Conservation (phyloP, 2,888 invertebrate genomes). For the Proisotoma minuta region DNA sequence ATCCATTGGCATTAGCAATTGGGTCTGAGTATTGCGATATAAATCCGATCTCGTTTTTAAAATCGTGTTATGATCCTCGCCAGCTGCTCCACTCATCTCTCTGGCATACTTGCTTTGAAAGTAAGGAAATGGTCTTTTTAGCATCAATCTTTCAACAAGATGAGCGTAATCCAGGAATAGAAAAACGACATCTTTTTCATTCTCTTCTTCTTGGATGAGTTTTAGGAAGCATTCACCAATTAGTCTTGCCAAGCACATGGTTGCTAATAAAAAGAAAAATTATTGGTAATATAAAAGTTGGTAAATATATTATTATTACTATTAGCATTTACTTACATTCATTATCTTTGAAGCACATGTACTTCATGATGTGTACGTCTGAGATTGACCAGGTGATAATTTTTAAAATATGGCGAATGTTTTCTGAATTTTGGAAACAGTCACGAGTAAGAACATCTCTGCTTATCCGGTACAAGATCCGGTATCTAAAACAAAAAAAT, state of each 20-base stretch:
- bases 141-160: slow-evolving; percentile 19
- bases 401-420: slow-evolving; percentile 2
- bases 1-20: too few relatives aligned
- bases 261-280: background rate
- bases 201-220: slow-evolving; percentile 9
- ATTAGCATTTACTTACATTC: slow-evolving; percentile 2
- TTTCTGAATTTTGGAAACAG: slow-evolving; percentile 4
- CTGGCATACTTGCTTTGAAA: slow-evolving; percentile 12
- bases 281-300: background rate
- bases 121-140: background rate
- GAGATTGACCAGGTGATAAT: slow-evolving; percentile 23
- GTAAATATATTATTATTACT: too few relatives aligned
- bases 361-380: slow-evolving; percentile 19
- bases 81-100: background rate
- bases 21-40: too few relatives aligned
- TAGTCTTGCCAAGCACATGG: slow-evolving; percentile 21
- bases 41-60: too few relatives aligned
- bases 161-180: slow-evolving; percentile 14
- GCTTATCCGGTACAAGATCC: slow-evolving; percentile 22
- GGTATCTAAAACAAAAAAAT: slow-evolving; percentile 15
- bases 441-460: slow-evolving; percentile 21
- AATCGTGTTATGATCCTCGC: too few relatives aligned
- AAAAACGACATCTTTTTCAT: background rate
- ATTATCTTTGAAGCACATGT: slow-evolving; percentile 22
- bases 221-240: slow-evolving; percentile 25